Conservation (phyloP, 1,140 invertebrate genomes). For the Parapsyche elsis region DNA sequence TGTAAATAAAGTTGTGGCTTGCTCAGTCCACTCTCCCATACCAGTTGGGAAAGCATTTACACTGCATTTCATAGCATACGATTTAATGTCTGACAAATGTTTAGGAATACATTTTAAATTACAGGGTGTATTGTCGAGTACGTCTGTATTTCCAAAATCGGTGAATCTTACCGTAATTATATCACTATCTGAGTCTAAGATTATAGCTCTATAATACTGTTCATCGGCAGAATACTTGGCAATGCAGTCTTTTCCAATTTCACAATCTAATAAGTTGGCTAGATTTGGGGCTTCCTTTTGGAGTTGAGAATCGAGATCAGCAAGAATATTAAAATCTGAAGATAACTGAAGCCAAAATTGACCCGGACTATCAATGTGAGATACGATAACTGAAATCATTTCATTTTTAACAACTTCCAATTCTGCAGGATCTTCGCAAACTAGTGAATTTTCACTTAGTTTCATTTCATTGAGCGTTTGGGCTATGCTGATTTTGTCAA, state of each 20-base stretch:
- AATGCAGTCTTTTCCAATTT: slow-evolving; percentile 75
- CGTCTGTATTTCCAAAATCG: slow-evolving; percentile 85
- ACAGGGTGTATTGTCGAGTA: slow-evolving; percentile 69
- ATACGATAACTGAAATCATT: slow-evolving; percentile 66
- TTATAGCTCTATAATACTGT: slow-evolving; percentile 82
- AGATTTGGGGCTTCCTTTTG: slow-evolving; percentile 67
- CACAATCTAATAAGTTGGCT: slow-evolving; percentile 66
- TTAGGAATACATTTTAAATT: slow-evolving; percentile 72
- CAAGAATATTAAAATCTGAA: slow-evolving; percentile 65
- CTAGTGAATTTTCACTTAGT: background rate
- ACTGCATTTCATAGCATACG: slow-evolving; percentile 72
- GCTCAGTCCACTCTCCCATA: slow-evolving; percentile 74
- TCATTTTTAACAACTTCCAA: background rate
- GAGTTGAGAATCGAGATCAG: slow-evolving; percentile 59
- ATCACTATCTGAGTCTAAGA: slow-evolving; percentile 77
- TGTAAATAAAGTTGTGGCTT: slow-evolving; percentile 71
- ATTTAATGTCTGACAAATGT: slow-evolving; percentile 65
- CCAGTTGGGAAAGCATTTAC: slow-evolving; percentile 73
- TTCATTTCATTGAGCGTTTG: background rate
- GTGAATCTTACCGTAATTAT: slow-evolving; percentile 82
- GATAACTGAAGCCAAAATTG: slow-evolving; percentile 75
- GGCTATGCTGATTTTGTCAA: background rate
- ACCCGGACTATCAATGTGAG: slow-evolving; percentile 73
- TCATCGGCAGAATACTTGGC: slow-evolving; percentile 80
- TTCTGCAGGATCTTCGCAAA: background rate